Percentiles rank a stretch among this genome's conserved stretches.
phyloP scores from a whole-genome alignment of 2,888 invertebrate species.

The Gastracanthus pulcherrimus region DNA sequence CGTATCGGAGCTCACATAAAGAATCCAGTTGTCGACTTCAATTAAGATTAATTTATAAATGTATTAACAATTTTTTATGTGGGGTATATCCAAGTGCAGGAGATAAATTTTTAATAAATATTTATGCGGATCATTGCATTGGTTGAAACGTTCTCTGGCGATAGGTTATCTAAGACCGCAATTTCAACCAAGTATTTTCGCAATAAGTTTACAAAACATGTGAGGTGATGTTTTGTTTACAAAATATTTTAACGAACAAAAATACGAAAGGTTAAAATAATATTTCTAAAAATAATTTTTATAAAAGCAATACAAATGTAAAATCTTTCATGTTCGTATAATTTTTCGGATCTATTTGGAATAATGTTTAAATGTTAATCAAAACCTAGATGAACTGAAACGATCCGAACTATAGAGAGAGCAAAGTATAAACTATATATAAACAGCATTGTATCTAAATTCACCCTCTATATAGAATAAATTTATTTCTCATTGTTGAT shows the following conservation, averaged over 20 bases:
- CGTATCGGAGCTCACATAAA: neutral
- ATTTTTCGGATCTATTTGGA: no score
- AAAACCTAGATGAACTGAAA: no score
- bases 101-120: neutral
- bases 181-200: neutral
- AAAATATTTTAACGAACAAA: neutral
- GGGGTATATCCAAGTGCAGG: neutral
- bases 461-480: neutral
- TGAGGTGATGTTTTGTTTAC: neutral
- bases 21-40: neutral
- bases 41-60: conserved; percentile 1
- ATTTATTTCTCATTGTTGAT: neutral
- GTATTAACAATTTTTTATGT: neutral
- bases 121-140: neutral
- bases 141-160: neutral
- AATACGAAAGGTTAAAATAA: no score
- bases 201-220: neutral
- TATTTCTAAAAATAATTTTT: no score
- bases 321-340: no score
- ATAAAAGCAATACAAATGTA: neutral
- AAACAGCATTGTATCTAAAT: no score
- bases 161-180: neutral
- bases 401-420: no score
- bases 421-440: no score
- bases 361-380: no score